Conservation (phyloP, 2,888 invertebrate genomes). For the Oscheius sp. region DNA sequence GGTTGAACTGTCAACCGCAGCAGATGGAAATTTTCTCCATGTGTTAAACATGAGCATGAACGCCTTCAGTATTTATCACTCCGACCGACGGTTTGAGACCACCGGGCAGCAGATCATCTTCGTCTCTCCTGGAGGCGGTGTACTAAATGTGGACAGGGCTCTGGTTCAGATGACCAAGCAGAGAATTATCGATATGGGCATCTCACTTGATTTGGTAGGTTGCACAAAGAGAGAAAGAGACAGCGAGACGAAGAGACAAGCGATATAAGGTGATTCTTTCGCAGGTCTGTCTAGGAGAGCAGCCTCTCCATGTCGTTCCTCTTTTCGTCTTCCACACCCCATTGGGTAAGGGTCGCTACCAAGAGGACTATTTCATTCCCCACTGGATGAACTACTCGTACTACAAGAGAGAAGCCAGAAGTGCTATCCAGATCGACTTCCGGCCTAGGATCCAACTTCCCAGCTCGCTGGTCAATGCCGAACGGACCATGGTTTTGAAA, state of each 20-base stretch:
- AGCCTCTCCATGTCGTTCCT: constrained; percentile 97
- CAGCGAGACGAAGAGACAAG: too few relatives aligned
- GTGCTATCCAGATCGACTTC: constrained; percentile 60
- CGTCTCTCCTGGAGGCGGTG: constrained; percentile 96
- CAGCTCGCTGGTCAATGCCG: constrained; percentile 21
- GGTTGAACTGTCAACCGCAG: constrained; percentile 76
- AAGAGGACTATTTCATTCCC: constrained; percentile 72
- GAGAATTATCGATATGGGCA: constrained; percentile 95
- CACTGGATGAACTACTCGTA: constrained; percentile 74
- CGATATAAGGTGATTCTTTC: too few relatives aligned
- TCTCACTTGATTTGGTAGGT: constrained; percentile 78
- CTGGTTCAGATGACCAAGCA: constrained; percentile 97
- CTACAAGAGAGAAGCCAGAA: constrained; percentile 50
- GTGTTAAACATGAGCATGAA: constrained; percentile 80
- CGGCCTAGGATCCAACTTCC: constrained; percentile 69
- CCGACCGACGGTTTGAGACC: constrained; percentile 96
- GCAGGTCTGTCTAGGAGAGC: constrained; percentile 82
- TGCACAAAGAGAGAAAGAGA: not conserved
- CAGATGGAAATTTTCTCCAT: constrained; percentile 96
- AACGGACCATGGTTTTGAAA: constrained; percentile 19
- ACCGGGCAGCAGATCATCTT: constrained; percentile 97
- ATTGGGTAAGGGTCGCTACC: not conserved
- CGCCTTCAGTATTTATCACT: constrained; percentile 89
- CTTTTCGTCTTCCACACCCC: constrained; percentile 79
- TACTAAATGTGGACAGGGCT: constrained; percentile 97